These are phyloP conservation scores for Drosophila nr. fundita DNA, from an alignment of 2,888 invertebrate genomes.

Conservation along the genomic window DNA sequence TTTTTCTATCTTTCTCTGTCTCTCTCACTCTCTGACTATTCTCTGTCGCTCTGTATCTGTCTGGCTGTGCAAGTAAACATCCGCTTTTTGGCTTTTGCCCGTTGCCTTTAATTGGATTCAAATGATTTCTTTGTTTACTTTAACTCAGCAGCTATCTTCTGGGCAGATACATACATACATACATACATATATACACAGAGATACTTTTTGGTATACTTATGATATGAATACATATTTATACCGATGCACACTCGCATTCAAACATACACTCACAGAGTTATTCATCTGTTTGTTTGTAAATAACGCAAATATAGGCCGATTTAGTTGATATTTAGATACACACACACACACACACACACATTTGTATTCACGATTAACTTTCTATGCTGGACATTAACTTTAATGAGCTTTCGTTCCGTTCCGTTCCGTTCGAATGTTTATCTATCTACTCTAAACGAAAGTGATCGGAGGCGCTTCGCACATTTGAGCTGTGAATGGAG, in stretches of 20 bases:
- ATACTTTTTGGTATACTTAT: constrained; percentile 18
- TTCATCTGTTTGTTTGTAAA: constrained; percentile 62
- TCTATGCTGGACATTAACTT: constrained; percentile 54
- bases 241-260: constrained; percentile 13
- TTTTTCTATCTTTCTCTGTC: not conserved
- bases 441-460: constrained; percentile 32
- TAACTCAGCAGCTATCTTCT: constrained; percentile 22
- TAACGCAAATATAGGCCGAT: constrained; percentile 59
- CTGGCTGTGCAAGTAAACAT: constrained; percentile 60
- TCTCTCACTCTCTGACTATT: not conserved
- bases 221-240: constrained; percentile 35
- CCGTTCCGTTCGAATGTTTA: constrained; percentile 55
- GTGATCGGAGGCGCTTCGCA: constrained; percentile 12
- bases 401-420: constrained; percentile 67
- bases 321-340: constrained; percentile 35
- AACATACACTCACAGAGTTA: constrained; percentile 20
- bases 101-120: constrained; percentile 42
- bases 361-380: constrained; percentile 33
- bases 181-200: constrained; percentile 22
- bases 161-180: constrained; percentile 5
- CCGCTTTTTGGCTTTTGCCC: constrained; percentile 32
- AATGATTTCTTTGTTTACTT: constrained; percentile 74
- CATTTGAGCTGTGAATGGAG: constrained; percentile 18
- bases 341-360: constrained; percentile 9
- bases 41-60: not conserved